These are phyloP conservation scores for Esperia sulphurella DNA, from an alignment of 2,888 invertebrate genomes.

Conservation along the genomic window DNA sequence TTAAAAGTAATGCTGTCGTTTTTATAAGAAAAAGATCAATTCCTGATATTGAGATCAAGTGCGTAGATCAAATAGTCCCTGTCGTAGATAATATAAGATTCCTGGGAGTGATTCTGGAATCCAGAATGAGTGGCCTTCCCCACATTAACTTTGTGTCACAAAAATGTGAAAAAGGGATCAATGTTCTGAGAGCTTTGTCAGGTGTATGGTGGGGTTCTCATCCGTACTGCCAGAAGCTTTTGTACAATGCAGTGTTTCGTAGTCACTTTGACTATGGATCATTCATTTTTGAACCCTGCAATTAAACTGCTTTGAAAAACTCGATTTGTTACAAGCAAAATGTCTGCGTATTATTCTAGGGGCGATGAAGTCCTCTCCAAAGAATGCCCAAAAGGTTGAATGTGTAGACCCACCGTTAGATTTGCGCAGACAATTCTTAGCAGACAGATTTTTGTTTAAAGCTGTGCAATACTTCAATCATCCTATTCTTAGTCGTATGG, in stretches of 20 bases:
- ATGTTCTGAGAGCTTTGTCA: too few relatives aligned
- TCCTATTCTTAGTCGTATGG: too few relatives aligned
- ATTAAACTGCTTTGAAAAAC: not conserved
- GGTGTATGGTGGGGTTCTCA: too few relatives aligned
- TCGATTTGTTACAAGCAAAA: not conserved
- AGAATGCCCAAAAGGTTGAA: not conserved
- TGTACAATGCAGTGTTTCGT: not conserved
- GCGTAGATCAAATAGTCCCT: not conserved
- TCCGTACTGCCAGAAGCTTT: not conserved
- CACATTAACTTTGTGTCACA: too few relatives aligned
- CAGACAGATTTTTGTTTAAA: too few relatives aligned
- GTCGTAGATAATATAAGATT: constrained; percentile 3
- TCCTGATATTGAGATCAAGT: not conserved
- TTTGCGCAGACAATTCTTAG: not conserved
- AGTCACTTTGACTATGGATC: too few relatives aligned
- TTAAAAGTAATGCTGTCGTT: constrained; percentile 6
- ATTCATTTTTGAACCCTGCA: not conserved
- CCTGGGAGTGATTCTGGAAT: constrained; percentile 13
- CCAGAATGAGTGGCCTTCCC: constrained; percentile 4
- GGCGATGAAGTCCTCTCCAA: not conserved
- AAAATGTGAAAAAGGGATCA: too few relatives aligned
- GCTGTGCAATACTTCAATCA: too few relatives aligned
- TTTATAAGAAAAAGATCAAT: constrained; percentile 5
- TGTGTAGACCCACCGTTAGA: not conserved
- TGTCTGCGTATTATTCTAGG: not conserved